These are phyloP conservation scores for Xenotilapia flavipinnis DNA, from an alignment of 2,113 vertebrate species.

Conservation along the genomic window DNA sequence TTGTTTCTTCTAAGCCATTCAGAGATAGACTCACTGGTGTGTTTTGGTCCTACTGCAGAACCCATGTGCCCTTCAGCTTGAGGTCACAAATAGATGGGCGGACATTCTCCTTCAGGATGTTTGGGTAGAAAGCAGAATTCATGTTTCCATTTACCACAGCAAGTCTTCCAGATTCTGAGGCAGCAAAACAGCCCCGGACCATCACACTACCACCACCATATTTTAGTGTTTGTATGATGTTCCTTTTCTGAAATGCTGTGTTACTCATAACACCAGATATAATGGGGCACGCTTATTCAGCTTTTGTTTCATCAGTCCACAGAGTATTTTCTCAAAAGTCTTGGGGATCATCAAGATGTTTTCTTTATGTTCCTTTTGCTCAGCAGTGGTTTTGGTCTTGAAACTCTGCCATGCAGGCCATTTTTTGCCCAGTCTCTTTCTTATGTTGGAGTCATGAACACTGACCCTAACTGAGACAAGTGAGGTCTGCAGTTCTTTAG, in stretches of 20 bases:
- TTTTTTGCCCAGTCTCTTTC: not conserved
- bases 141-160: not conserved
- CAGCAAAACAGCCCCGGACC: not conserved
- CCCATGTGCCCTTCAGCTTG: not conserved
- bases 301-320: not conserved
- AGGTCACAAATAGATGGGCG: not conserved
- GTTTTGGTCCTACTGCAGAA: not conserved
- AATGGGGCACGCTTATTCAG: not conserved
- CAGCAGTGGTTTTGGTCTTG: not conserved
- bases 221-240: not conserved
- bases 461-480: not conserved
- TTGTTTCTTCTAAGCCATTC: not conserved
- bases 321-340: not conserved
- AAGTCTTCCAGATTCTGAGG: not conserved
- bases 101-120: not conserved
- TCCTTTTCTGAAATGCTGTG: not conserved
- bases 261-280: not conserved
- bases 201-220: not conserved
- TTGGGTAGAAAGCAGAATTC: not conserved
- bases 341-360: not conserved
- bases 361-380: not conserved
- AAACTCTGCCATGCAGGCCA: not conserved
- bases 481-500: not conserved
- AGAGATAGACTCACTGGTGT: not conserved
- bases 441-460: not conserved